Evolutionary conservation across 2,888 invertebrate species (phyloP).

Genomic region (Drosophila mercatorum): DNA sequence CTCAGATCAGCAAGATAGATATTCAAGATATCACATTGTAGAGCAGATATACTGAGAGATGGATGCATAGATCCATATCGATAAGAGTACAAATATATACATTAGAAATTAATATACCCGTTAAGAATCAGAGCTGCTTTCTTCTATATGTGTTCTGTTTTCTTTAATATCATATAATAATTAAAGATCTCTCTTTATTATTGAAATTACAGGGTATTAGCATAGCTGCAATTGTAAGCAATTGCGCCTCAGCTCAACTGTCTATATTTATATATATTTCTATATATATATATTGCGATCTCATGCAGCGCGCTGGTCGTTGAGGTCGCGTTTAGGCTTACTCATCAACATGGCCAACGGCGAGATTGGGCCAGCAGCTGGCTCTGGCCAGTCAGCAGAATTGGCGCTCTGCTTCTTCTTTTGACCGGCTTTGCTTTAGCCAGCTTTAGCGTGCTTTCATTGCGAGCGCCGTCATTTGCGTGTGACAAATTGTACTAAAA

Average conservation of each 20-base stretch:
- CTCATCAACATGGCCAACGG: slow-evolving; percentile 19
- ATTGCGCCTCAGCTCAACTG: background rate
- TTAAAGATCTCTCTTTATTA: background rate
- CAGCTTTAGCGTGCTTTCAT: slow-evolving; percentile 52
- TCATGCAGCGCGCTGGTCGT: background rate
- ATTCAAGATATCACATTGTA: background rate
- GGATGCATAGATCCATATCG: background rate
- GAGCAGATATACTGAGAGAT: background rate
- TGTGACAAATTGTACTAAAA: slow-evolving; percentile 59
- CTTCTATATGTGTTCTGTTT: too few species aligned
- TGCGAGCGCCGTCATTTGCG: slow-evolving; percentile 53
- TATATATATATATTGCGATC: background rate
- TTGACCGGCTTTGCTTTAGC: slow-evolving; percentile 37
- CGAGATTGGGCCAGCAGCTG: slow-evolving; percentile 27
- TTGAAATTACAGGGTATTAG: background rate
- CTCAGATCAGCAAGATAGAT: too few species aligned
- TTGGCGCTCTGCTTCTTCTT: slow-evolving; percentile 15
- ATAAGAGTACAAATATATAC: too few species aligned
- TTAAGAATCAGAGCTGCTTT: too few species aligned
- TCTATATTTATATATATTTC: background rate
- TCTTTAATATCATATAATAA: too few species aligned
- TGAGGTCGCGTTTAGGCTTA: slow-evolving; percentile 28
- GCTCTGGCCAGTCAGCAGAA: slow-evolving; percentile 34
- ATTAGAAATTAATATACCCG: too few species aligned
- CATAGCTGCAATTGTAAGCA: background rate